These are phyloP conservation scores for Cololabis saira DNA, from an alignment of 2,113 vertebrate genomes.

Conservation along the genomic window DNA sequence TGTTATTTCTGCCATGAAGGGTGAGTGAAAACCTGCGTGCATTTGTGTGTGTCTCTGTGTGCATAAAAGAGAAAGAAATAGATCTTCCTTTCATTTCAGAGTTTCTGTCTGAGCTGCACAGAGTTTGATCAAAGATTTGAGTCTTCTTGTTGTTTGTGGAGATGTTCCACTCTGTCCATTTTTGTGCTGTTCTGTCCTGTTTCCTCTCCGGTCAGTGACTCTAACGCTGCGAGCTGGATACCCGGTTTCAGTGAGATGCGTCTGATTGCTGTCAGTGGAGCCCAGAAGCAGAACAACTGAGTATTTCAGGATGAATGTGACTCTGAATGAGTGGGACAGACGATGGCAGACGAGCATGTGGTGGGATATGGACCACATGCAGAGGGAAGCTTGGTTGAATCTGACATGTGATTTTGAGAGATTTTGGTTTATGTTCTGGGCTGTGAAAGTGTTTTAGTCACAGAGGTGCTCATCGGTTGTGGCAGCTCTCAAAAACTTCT, in stretches of 20 bases:
- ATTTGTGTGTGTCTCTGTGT: no score
- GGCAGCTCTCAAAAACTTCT: no score
- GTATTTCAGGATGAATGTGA: constrained; percentile 18
- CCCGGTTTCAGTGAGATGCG: not conserved
- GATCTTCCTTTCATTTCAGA: not conserved
- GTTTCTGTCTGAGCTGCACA: not conserved
- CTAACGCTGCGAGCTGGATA: no score
- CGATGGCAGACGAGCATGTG: not conserved
- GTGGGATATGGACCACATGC: no score
- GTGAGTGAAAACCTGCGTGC: constrained; percentile 66
- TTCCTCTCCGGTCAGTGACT: not conserved
- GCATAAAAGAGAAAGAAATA: no score
- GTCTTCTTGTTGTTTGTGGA: not conserved
- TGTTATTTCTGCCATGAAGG: constrained; percentile 93
- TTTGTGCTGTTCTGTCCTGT: not conserved
- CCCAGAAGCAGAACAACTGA: not conserved
- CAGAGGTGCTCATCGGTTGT: no score
- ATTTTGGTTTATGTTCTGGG: no score
- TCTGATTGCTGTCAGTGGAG: not conserved
- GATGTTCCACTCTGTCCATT: constrained; percentile 3
- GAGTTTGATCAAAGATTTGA: not conserved
- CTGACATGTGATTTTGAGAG: no score
- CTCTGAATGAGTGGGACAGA: no score
- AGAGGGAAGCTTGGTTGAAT: no score
- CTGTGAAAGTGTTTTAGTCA: no score